These are phyloP conservation scores for Colostygia pectinataria DNA, from an alignment of 2,888 invertebrate species.

Conservation along the genomic window DNA sequence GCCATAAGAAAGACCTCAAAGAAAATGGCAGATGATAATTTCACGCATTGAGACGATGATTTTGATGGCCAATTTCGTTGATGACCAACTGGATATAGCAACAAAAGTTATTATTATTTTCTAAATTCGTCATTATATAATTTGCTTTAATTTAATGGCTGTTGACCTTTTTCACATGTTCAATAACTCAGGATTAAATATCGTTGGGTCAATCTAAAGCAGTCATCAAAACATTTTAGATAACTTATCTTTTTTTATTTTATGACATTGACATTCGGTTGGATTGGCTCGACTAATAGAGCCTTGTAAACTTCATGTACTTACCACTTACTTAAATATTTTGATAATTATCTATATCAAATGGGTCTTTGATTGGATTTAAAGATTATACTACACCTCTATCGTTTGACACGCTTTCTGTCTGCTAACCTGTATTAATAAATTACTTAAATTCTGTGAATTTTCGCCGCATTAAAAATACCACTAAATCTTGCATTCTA, in stretches of 20 bases:
- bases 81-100: constrained; percentile 20
- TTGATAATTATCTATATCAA: no score
- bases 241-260: constrained; percentile 25
- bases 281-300: constrained; percentile 7
- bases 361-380: constrained; percentile 5
- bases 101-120: constrained; percentile 23
- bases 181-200: constrained; percentile 35
- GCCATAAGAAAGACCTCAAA: constrained; percentile 20
- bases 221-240: constrained; percentile 27
- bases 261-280: constrained; percentile 18
- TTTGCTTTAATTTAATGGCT: constrained; percentile 39
- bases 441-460: constrained; percentile 1
- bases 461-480: background rate
- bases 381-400: background rate
- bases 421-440: background rate
- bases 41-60: constrained; percentile 47
- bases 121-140: constrained; percentile 25
- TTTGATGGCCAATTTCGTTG: constrained; percentile 38
- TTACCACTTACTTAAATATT: no score
- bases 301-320: background rate
- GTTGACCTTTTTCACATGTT: constrained; percentile 42
- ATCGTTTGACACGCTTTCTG: background rate
- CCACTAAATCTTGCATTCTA: constrained; percentile 6
- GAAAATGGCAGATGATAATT: constrained; percentile 43
- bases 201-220: constrained; percentile 23